Evolutionary conservation across 2,113 vertebrate species (phyloP).

Genomic region (Peromyscus polionotus): DNA sequence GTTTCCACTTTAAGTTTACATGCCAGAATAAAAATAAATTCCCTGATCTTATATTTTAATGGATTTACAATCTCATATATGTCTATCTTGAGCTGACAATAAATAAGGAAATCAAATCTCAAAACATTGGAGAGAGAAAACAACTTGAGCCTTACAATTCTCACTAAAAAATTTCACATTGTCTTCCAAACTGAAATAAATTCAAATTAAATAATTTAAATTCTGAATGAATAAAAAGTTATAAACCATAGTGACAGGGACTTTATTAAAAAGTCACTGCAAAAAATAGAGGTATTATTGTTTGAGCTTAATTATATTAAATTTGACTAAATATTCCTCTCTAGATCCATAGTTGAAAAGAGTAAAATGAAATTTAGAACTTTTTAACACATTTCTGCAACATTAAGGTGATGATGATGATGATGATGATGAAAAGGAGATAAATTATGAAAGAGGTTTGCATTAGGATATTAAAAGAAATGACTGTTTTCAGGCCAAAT

Average conservation of each 20-base stretch:
- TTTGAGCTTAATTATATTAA: slow-evolving; percentile 9
- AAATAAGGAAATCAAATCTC: slow-evolving; percentile 56
- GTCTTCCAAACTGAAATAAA: slow-evolving; percentile 14
- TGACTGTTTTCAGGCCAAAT: slow-evolving; percentile 52
- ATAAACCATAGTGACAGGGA: not conserved
- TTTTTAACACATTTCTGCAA: not conserved
- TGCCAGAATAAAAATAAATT: slow-evolving; percentile 68
- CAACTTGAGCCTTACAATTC: not conserved
- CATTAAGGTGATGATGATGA: not conserved
- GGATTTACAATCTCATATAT: slow-evolving; percentile 59
- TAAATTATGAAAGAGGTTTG: slow-evolving; percentile 53
- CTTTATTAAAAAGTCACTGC: not conserved
- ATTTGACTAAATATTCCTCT: not conserved
- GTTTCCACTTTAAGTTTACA: slow-evolving; percentile 30
- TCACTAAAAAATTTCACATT: not conserved
- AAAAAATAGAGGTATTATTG: not conserved
- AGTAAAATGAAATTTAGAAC: not conserved
- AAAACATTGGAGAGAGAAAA: not conserved
- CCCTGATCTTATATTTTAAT: slow-evolving; percentile 65
- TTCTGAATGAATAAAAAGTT: not conserved
- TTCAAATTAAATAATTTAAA: not conserved
- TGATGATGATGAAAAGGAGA: not conserved
- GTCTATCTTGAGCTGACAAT: slow-evolving; percentile 58
- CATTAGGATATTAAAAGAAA: not conserved
- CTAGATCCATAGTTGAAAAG: not conserved